Conservation (phyloP, 2,888 invertebrate species). For the Aporophyla nigra region DNA sequence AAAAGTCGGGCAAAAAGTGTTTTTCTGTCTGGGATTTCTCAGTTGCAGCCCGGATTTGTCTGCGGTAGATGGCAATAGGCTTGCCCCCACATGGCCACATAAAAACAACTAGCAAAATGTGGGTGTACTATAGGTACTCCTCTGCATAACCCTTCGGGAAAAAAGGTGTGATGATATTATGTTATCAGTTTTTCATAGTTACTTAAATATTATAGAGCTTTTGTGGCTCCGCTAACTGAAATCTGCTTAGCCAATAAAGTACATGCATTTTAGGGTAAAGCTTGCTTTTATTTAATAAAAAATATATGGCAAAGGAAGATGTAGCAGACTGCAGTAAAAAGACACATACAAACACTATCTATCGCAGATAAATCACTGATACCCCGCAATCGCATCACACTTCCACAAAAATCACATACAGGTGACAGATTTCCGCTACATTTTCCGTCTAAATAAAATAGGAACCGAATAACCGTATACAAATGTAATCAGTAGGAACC, state of each 20-base stretch:
- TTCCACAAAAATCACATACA: constrained; percentile 31
- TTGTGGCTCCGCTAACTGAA: background rate
- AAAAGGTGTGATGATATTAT: too few species aligned
- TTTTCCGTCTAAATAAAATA: constrained; percentile 54
- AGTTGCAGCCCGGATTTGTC: too few species aligned
- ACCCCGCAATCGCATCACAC: constrained; percentile 25
- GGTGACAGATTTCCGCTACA: constrained; percentile 28
- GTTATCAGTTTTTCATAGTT: too few species aligned
- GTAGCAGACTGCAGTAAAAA: background rate
- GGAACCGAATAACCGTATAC: constrained; percentile 55
- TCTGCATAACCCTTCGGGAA: too few species aligned
- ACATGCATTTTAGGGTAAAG: background rate
- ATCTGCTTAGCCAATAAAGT: background rate
- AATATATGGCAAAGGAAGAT: background rate
- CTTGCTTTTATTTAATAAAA: background rate
- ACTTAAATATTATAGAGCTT: too few species aligned
- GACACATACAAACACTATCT: background rate
- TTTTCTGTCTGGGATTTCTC: too few species aligned
- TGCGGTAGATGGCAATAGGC: too few species aligned
- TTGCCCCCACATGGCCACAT: too few species aligned
- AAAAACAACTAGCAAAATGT: too few species aligned
- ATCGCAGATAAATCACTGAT: constrained; percentile 25
- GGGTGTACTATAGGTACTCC: too few species aligned
- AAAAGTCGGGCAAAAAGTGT: too few species aligned
- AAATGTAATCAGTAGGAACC: constrained; percentile 65